Conservation (phyloP, 2,888 invertebrate genomes). For the Celastrina argiolus region DNA sequence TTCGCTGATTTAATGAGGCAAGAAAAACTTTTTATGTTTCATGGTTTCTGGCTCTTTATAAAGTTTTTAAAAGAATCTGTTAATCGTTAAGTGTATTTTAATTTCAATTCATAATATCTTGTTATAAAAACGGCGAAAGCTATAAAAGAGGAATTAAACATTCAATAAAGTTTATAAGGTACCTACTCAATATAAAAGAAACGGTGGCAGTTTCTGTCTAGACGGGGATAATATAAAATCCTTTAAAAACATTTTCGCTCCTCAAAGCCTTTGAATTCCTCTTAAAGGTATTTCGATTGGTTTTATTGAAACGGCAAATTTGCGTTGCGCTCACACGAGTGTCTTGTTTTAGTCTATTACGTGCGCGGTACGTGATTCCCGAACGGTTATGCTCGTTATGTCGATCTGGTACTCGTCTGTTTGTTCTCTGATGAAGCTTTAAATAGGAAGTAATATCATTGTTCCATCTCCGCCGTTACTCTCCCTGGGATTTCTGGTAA, state of each 20-base stretch:
- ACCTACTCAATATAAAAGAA: conserved; percentile 51
- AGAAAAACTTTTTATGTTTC: no score
- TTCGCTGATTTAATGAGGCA: no score
- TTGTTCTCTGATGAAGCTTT: conserved; percentile 42
- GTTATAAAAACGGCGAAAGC: background rate
- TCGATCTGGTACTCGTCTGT: conserved; percentile 35
- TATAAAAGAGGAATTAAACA: conserved; percentile 9
- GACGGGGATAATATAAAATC: conserved; percentile 72
- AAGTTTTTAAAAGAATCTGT: background rate
- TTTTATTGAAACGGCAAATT: conserved; percentile 58
- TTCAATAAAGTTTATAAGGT: conserved; percentile 3
- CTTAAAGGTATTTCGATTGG: conserved; percentile 38
- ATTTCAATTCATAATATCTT: background rate
- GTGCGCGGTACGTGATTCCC: no score
- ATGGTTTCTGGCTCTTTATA: background rate
- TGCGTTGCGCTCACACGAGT: conserved; percentile 52
- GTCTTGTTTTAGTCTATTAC: conserved; percentile 56
- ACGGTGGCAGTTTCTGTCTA: conserved; percentile 62
- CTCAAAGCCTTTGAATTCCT: conserved; percentile 41
- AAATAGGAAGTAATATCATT: conserved; percentile 39
- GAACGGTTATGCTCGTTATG: conserved; percentile 45
- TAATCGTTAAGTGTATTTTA: background rate
- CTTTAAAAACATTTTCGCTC: conserved; percentile 57
- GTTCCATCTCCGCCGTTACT: conserved; percentile 33
- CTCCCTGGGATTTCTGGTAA: conserved; percentile 33